Evolutionary conservation across 64 coral and sea anemone genomes (phyloP), one percentile per base, ranked within the genome.

Genomic region (Pocillopora verrucosa): DNA sequence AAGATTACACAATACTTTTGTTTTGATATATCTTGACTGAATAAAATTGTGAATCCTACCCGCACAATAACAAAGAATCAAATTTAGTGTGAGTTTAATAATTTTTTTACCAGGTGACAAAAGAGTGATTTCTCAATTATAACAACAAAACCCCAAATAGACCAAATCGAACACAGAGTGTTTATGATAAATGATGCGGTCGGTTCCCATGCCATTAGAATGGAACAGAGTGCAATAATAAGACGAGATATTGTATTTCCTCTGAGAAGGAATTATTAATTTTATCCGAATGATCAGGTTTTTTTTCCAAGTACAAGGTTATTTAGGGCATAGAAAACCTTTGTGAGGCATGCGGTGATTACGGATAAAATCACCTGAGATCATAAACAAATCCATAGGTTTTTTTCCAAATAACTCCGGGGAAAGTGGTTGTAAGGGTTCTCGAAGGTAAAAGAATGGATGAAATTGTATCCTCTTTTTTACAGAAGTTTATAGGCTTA

Each of bases 61-160:
- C 1, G 20, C 19, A 70, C 19, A 63, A 63, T 15, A 13, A 17
- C 61, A 63, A 63, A 63, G 61, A 63, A 63, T 63, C 61, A 63
- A 13, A 63, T 63, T 63, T 63, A 63, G 12, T 63, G 12, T 63
- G 1, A 22, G 67, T 20, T 70, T 70, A 30, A 24, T 70, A 30
- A 30, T 70, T 30, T 10, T 24, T 4, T n/a, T 70, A 70, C 67
- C 67, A 70, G 67, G 67, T 70, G 67, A 70, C 67, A 70, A 70
- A 30, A 22, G 67, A 70, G 67, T 70, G 67, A 67, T 70, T 70
- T 70, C 25, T 24, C 67, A 70, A 70, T 70, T 70, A 70, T 70
- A 11, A 70, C 22, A 70, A n/a, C 67, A 22, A 70, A 9, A 24
- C 67, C 67, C 67, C 22, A 24, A 70, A 24, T 70, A 70, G n/a